Percentiles rank a stretch among this genome's conserved stretches.
Conservation (phyloP, 2,113 vertebrate genomes). For the Ageneiosus marmoratus region DNA sequence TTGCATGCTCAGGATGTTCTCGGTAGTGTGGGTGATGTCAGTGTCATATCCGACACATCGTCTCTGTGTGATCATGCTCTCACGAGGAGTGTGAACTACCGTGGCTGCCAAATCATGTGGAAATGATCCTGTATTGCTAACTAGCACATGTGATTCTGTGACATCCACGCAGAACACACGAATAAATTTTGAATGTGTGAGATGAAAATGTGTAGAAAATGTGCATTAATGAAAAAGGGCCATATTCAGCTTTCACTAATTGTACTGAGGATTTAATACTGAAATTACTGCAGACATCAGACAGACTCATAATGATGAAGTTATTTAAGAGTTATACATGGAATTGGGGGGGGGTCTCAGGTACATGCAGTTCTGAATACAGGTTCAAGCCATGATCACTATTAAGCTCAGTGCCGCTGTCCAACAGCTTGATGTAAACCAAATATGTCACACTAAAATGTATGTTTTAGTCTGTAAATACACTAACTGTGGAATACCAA, state of each 20-base stretch:
- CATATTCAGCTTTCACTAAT: background rate
- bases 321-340: background rate
- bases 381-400: background rate
- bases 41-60: slow-evolving; percentile 28
- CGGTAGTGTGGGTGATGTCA: background rate
- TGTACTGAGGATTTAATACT: background rate
- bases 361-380: background rate
- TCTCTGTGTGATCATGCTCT: slow-evolving; percentile 13
- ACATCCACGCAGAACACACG: slow-evolving; percentile 27
- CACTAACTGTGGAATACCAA: background rate
- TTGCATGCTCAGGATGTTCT: background rate
- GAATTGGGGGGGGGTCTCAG: slow-evolving; percentile 42
- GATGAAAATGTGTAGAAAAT: background rate
- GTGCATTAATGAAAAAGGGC: background rate
- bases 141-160: slow-evolving; percentile 39
- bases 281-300: background rate
- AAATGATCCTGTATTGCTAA: slow-evolving; percentile 42
- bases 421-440: background rate
- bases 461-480: background rate
- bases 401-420: background rate
- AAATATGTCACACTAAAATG: background rate
- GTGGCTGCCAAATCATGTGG: slow-evolving; percentile 50
- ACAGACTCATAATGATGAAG: background rate
- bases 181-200: background rate
- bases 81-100: slow-evolving; percentile 48